phyloP scores from a whole-genome alignment of 2,113 vertebrate genomes.

The Opisthocomus hoazin region DNA sequence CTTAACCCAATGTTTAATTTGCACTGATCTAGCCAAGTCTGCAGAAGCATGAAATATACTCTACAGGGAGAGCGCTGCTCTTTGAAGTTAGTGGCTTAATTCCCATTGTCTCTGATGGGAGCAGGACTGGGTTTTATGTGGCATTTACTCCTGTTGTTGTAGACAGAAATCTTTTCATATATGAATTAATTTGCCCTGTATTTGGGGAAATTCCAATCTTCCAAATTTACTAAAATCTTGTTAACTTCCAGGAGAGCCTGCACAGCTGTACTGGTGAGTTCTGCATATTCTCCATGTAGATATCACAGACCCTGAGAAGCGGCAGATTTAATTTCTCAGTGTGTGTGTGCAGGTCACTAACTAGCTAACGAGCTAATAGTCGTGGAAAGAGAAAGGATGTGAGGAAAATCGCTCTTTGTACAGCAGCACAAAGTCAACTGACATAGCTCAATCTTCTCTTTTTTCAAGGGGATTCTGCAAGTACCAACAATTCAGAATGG shows the following conservation, averaged over 20 bases:
- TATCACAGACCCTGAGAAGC: neutral
- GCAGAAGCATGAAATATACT: conserved; percentile 56
- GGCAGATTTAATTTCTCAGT: neutral
- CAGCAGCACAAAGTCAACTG: neutral
- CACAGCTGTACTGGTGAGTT: neutral
- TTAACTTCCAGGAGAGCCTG: neutral
- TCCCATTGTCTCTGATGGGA: conserved; percentile 55
- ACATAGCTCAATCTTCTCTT: neutral
- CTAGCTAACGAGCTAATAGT: neutral
- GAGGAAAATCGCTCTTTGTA: neutral
- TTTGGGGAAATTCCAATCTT: neutral
- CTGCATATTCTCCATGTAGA: neutral
- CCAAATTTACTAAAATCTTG: neutral
- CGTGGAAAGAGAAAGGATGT: neutral
- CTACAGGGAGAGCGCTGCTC: conserved; percentile 20
- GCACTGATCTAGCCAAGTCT: conserved; percentile 61
- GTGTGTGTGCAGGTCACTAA: neutral
- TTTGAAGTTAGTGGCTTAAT: conserved; percentile 60
- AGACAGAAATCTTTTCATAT: conserved; percentile 8
- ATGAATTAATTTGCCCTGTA: conserved; percentile 2
- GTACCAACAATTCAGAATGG: neutral
- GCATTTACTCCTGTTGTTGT: conserved; percentile 22
- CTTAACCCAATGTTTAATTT: conserved; percentile 63
- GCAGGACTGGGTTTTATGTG: conserved; percentile 14
- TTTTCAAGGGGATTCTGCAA: neutral